A percentile compares a stretch with the other conserved stretches of the same genome.
Evolutionary conservation across 2,888 invertebrate genomes (phyloP).

Genomic region (Apocheima hispidaria): DNA sequence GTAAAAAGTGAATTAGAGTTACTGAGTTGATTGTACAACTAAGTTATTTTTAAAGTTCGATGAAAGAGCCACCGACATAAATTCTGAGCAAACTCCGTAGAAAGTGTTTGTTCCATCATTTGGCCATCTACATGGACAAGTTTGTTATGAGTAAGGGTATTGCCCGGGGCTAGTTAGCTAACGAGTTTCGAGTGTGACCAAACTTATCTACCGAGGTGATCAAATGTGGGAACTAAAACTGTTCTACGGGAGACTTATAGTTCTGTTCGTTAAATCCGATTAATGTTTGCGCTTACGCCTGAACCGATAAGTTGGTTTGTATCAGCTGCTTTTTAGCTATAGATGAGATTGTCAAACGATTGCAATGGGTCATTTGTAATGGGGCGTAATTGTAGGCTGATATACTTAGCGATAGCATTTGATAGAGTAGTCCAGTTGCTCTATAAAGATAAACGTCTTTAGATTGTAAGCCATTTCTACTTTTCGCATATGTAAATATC

Average conservation of each 20-base stretch:
- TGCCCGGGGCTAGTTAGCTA: slow-evolving; percentile 11
- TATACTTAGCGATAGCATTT: slow-evolving; percentile 14
- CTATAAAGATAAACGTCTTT: too few species aligned
- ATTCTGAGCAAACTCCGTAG: neutral
- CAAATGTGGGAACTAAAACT: neutral
- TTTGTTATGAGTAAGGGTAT: slow-evolving; percentile 17
- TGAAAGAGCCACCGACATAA: neutral
- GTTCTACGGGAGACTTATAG: too few species aligned
- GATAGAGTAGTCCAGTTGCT: slow-evolving; percentile 1
- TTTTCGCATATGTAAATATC: too few species aligned
- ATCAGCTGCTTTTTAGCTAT: slow-evolving; percentile 21
- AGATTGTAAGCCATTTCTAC: too few species aligned
- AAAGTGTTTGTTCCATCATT: neutral
- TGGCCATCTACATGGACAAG: neutral
- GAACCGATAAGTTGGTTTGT: neutral
- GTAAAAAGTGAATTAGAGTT: slow-evolving; percentile 63
- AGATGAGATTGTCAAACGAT: slow-evolving; percentile 26
- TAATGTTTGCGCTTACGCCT: neutral
- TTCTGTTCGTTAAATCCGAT: neutral
- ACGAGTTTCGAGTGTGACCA: slow-evolving; percentile 25
- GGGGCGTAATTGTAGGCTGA: slow-evolving; percentile 11
- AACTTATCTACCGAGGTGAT: neutral
- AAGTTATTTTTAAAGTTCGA: neutral
- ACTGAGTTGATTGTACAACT: slow-evolving; percentile 1
- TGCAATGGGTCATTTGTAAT: slow-evolving; percentile 16